A percentile compares a stretch with the other conserved stretches of the same genome.
Evolutionary conservation across 2,113 vertebrate species (phyloP).

Genomic region (Cyphomyrus plagiostoma): DNA sequence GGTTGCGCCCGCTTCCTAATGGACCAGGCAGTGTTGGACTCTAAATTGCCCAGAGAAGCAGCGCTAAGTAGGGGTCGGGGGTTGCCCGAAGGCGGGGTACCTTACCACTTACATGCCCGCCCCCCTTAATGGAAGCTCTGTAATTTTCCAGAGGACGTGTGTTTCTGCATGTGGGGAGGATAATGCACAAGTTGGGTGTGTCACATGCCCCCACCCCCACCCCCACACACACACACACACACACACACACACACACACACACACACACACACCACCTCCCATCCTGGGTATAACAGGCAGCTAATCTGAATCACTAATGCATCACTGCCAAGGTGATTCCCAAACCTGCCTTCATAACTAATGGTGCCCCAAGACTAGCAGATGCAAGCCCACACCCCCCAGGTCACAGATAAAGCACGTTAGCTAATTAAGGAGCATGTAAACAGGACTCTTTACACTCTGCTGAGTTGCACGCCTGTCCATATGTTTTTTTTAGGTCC

Average conservation of each 20-base stretch:
- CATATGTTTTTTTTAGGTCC: background rate
- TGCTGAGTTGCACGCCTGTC: conserved; percentile 19
- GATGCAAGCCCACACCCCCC: background rate
- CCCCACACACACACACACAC: no score
- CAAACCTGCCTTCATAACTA: background rate
- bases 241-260: no score
- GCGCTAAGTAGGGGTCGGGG: background rate
- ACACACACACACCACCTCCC: no score
- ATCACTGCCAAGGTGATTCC: background rate
- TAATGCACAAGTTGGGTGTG: background rate
- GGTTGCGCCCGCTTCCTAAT: background rate
- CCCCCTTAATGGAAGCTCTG: background rate
- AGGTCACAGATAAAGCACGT: conserved; percentile 21
- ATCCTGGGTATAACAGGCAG: background rate
- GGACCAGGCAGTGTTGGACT: background rate
- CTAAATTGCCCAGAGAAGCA: background rate
- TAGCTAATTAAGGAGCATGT: conserved; percentile 16
- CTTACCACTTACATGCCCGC: background rate
- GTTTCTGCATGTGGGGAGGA: background rate
- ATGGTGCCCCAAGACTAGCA: background rate
- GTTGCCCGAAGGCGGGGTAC: background rate
- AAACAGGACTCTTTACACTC: conserved; percentile 22
- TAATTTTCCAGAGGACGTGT: background rate
- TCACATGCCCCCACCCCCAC: background rate
- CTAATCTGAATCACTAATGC: conserved; percentile 11